Conservation (phyloP, 2,888 invertebrate genomes). For the Acanthacorydalis orientalis region DNA sequence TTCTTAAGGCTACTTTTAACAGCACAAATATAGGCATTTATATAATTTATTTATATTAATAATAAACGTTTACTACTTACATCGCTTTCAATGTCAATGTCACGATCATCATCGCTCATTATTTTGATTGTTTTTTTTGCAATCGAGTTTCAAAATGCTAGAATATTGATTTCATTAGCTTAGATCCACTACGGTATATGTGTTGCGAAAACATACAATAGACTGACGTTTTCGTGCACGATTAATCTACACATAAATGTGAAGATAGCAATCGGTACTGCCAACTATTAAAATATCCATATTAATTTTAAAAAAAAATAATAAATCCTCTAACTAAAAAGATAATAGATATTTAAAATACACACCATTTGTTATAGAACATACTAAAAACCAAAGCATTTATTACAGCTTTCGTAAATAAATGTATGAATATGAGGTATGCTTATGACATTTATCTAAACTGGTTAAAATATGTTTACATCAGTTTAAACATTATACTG, state of each 20-base stretch:
- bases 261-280: background rate
- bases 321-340: too few relatives aligned
- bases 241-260: background rate
- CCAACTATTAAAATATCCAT: too few relatives aligned
- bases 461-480: too few relatives aligned
- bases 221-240: background rate
- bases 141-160: background rate
- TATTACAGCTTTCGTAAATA: too few relatives aligned
- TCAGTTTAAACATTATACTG: too few relatives aligned
- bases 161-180: background rate
- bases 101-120: conserved; percentile 91
- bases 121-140: conserved; percentile 10
- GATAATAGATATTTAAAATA: too few relatives aligned
- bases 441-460: too few relatives aligned
- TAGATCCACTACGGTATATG: background rate
- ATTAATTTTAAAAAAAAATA: too few relatives aligned
- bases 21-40: conserved; percentile 8
- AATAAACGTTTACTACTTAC: conserved; percentile 39
- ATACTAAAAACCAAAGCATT: too few relatives aligned
- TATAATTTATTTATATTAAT: conserved; percentile 6
- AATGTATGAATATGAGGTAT: too few relatives aligned
- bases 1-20: conserved; percentile 4
- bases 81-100: conserved; percentile 90
- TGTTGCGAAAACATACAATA: background rate
- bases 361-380: too few relatives aligned